A percentile compares a stretch with the other conserved stretches of the same genome.
These are phyloP conservation scores for Saccopteryx leptura DNA, from an alignment of 2,113 vertebrate species.

Conservation along the genomic window DNA sequence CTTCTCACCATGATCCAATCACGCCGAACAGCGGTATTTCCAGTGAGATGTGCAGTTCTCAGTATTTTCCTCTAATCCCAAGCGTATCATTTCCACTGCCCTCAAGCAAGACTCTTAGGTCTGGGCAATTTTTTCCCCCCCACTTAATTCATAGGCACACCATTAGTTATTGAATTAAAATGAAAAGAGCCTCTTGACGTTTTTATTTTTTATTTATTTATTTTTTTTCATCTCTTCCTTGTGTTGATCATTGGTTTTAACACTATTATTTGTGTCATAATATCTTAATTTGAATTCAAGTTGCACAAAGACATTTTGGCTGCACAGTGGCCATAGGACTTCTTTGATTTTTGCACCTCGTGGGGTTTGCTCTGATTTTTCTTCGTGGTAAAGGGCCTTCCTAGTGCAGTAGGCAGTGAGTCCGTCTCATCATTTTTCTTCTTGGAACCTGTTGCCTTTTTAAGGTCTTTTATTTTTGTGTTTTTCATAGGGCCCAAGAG, in stretches of 20 bases:
- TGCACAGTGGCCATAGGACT: neutral
- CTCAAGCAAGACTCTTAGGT: neutral
- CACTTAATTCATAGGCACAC: neutral
- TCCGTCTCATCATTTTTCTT: neutral
- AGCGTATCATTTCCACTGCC: neutral
- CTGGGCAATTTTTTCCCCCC: neutral
- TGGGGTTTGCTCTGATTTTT: neutral
- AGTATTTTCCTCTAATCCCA: no score
- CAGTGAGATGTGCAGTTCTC: neutral
- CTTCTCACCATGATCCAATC: rapidly evolving
- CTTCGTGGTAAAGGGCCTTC: no score
- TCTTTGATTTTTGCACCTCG: neutral
- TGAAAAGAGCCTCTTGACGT: neutral
- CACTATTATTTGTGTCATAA: neutral
- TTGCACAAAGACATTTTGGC: neutral
- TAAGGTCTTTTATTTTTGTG: neutral
- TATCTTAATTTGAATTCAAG: neutral
- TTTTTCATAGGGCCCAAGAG: neutral
- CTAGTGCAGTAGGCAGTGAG: no score
- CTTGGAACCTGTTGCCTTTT: neutral
- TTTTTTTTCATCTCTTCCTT: neutral
- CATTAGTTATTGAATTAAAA: neutral
- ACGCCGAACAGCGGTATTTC: neutral
- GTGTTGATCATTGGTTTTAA: neutral
- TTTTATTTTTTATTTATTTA: no score